These are phyloP conservation scores for Ochlodes sylvanus DNA, from an alignment of 2,888 invertebrate species.

Conservation along the genomic window DNA sequence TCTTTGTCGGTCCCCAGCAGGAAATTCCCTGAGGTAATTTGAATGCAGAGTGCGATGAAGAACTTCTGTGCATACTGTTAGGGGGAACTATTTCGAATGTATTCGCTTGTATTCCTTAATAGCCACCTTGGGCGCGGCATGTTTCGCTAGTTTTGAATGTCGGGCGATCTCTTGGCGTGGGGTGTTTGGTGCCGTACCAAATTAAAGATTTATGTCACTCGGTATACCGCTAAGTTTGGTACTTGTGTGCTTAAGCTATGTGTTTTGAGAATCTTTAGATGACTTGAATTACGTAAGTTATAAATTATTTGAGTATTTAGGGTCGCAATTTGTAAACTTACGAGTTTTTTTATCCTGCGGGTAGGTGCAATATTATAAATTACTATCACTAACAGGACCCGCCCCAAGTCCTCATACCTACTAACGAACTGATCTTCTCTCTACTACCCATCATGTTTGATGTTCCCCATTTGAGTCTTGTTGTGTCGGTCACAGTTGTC, in stretches of 20 bases:
- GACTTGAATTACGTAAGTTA: too few relatives aligned
- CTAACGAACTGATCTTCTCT: too few relatives aligned
- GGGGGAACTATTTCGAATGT: slow-evolving; percentile 70
- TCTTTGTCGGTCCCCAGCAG: slow-evolving; percentile 34
- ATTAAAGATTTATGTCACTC: slow-evolving; percentile 29
- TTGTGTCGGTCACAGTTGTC: too few relatives aligned
- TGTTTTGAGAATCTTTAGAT: neutral
- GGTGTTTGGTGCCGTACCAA: slow-evolving; percentile 7
- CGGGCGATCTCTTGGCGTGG: slow-evolving; percentile 41
- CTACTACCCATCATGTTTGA: too few relatives aligned
- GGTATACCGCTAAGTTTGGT: neutral
- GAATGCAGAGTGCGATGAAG: slow-evolving; percentile 69
- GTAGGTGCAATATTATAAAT: too few relatives aligned
- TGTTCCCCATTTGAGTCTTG: too few relatives aligned
- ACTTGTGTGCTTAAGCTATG: neutral
- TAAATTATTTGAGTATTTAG: too few relatives aligned
- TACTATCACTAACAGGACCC: too few relatives aligned
- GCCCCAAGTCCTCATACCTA: too few relatives aligned
- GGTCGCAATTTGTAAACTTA: too few relatives aligned
- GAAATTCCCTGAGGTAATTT: slow-evolving; percentile 66
- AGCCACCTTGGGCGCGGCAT: slow-evolving; percentile 66
- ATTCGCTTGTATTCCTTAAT: slow-evolving; percentile 67
- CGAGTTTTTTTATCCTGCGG: too few relatives aligned
- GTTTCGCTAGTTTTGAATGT: slow-evolving; percentile 47
- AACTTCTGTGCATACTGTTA: slow-evolving; percentile 72